Evolutionary conservation across 2,797 vertebrate species (phyloP).

Genomic region (Crocodylus rhombifer): DNA sequence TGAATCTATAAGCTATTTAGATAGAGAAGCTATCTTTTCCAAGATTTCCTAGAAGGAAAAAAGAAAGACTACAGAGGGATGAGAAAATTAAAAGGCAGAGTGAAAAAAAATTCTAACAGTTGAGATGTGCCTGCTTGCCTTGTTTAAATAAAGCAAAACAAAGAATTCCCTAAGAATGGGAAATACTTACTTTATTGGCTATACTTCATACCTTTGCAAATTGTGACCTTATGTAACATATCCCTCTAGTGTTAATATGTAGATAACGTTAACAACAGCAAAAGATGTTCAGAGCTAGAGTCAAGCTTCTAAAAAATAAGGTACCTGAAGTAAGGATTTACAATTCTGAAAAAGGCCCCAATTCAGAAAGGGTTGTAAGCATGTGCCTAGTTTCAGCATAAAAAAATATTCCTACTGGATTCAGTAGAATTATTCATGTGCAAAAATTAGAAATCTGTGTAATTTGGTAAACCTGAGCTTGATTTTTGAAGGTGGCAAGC

Average conservation of each 20-base stretch:
- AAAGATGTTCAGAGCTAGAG: background rate
- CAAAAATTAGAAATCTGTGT: background rate
- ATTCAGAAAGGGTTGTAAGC: background rate
- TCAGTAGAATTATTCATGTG: no score
- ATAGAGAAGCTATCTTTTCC: background rate
- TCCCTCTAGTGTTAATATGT: background rate
- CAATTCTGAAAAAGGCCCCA: no score
- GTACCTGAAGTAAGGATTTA: background rate
- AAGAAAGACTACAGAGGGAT: background rate
- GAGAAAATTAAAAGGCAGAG: constrained; percentile 5
- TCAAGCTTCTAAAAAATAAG: background rate
- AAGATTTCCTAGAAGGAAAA: background rate
- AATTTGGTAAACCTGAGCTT: background rate
- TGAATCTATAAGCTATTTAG: background rate
- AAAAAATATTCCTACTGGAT: background rate
- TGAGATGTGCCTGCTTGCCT: accelerated
- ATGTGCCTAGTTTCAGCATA: background rate
- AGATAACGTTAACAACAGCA: background rate
- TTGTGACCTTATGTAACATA: background rate
- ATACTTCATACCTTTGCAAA: background rate
- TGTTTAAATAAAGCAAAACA: background rate
- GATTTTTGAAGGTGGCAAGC: background rate
- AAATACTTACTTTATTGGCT: background rate
- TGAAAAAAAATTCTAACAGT: background rate
- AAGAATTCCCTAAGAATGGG: background rate